These are phyloP conservation scores for Chinchilla lanigera DNA, from an alignment of 2,113 vertebrate species.

Conservation along the genomic window DNA sequence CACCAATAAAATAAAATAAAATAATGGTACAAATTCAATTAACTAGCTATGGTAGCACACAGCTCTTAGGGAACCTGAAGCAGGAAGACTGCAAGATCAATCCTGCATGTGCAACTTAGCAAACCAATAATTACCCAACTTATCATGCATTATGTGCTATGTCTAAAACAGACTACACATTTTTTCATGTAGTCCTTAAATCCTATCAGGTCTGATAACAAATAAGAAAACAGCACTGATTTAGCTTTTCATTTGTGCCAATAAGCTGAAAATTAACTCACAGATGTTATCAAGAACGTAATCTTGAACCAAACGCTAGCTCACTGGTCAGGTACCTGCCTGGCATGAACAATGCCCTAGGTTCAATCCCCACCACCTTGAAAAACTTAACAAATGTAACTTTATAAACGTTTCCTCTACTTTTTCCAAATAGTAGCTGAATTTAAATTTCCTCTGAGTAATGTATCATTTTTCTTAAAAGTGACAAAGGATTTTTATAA, in stretches of 20 bases:
- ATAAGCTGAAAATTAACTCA: too few species aligned
- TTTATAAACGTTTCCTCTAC: background rate
- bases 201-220: background rate
- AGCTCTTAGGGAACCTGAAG: background rate
- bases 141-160: background rate
- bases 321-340: background rate
- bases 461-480: background rate
- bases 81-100: background rate
- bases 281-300: too few species aligned
- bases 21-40: background rate
- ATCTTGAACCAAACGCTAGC: background rate
- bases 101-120: background rate
- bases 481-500: background rate
- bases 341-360: background rate
- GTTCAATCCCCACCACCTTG: background rate
- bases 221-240: background rate
- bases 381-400: background rate
- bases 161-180: background rate
- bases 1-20: background rate
- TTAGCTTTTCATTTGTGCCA: background rate
- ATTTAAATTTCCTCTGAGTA: background rate
- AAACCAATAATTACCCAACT: background rate
- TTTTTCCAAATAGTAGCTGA: background rate
- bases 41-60: background rate
- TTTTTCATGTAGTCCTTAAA: background rate